phyloP scores from a whole-genome alignment of 2,888 invertebrate genomes.

The Drosophila fulvimacula region DNA sequence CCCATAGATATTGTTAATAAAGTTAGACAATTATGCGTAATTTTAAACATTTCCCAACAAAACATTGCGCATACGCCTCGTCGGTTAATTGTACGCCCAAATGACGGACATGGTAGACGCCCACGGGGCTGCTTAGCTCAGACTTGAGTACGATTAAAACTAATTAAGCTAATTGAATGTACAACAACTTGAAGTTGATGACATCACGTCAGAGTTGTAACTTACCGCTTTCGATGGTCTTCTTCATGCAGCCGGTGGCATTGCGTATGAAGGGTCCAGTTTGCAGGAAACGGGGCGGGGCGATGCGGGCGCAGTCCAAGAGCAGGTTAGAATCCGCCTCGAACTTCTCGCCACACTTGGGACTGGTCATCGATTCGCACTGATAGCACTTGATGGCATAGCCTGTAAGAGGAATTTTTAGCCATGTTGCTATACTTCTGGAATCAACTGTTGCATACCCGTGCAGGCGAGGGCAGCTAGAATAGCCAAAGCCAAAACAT shows the following conservation, averaged over 20 bases:
- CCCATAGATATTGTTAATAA: not conserved
- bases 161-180: slow-evolving; percentile 54
- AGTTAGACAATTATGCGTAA: not conserved
- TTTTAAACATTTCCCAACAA: not conserved
- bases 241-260: slow-evolving; percentile 84
- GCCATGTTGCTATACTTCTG: not conserved
- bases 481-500: slow-evolving; percentile 72
- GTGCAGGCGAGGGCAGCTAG: slow-evolving; percentile 76
- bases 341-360: slow-evolving; percentile 82
- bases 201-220: slow-evolving; percentile 41
- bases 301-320: slow-evolving; percentile 73
- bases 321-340: slow-evolving; percentile 68
- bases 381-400: slow-evolving; percentile 83
- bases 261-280: slow-evolving; percentile 63
- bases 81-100: slow-evolving; percentile 6
- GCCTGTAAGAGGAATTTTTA: slow-evolving; percentile 56
- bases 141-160: slow-evolving; percentile 14
- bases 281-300: slow-evolving; percentile 79
- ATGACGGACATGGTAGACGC: slow-evolving; percentile 16
- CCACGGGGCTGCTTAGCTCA: not conserved
- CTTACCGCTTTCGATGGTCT: slow-evolving; percentile 80
- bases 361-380: slow-evolving; percentile 78
- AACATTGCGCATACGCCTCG: slow-evolving; percentile 16
- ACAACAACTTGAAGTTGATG: slow-evolving; percentile 26
- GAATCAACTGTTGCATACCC: slow-evolving; percentile 62